phyloP scores from a whole-genome alignment of 2,888 invertebrate species.

The Dynastes tityus region DNA sequence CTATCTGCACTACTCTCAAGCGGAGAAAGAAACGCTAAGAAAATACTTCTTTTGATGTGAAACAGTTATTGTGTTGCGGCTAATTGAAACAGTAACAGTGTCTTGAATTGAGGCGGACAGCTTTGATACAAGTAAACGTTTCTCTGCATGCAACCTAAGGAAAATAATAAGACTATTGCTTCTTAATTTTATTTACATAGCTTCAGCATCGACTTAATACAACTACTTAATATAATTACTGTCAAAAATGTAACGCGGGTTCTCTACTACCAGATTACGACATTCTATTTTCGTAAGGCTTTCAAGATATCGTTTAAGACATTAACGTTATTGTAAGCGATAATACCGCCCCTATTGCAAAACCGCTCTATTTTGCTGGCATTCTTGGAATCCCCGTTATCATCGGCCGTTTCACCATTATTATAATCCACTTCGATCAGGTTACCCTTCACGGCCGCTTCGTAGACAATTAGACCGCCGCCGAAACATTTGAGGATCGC shows the following conservation, averaged over 20 bases:
- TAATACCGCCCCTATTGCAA: conserved; percentile 71
- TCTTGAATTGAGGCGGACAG: no score
- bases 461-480: conserved; percentile 76
- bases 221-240: conserved; percentile 14
- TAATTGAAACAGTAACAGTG: no score
- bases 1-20: no score
- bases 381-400: conserved; percentile 40
- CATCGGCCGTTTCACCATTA: neutral
- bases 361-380: conserved; percentile 60
- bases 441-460: conserved; percentile 52
- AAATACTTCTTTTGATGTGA: no score
- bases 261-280: neutral
- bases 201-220: neutral
- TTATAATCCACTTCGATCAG: conserved; percentile 44
- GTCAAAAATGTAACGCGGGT: neutral
- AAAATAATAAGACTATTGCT: neutral
- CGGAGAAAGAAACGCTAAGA: no score
- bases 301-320: conserved; percentile 55
- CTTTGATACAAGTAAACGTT: no score
- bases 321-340: conserved; percentile 66
- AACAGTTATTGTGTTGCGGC: no score
- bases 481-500: conserved; percentile 85
- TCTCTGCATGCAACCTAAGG: no score
- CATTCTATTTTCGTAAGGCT: conserved; percentile 31
- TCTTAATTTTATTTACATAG: conserved; percentile 16